Base-by-base conservation (phyloP, 2,888 invertebrate species). In the Ormyrus rosae region DNA sequence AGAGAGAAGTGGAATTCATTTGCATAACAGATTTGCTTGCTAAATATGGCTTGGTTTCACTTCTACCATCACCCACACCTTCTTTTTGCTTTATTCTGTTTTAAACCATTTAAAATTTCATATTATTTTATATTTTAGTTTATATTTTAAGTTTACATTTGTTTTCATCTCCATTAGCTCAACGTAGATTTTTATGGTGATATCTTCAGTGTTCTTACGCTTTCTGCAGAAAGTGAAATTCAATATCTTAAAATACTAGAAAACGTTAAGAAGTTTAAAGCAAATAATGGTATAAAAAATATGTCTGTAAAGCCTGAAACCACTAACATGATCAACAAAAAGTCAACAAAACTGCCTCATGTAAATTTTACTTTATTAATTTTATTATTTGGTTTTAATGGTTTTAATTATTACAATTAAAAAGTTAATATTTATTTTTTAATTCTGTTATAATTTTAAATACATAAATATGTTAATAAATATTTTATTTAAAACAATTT, bases 171-270 rank as follows among this genome's bases (percentile, higher is more conserved):
- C 82, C 65, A 82, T 82, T 81, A 89, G 89, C 86, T 87, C 55
- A 85, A 87, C 53, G 58, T 87, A 68, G 85, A 84, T 79, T 67
- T 83, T 56, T 83, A 77, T n/a, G 83, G 83, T 6, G 86, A 87
- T 85, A 83, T 89, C 77, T 85, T 89, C 58, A 83, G 86, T 83
- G 89, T 88, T 71, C 88, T 87, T 77, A 88, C 86, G 78, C 86
- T 88, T 83, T 85, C 89, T 83, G 89, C 87, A 55, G 88, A 89
- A 56, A 89, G 87, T 80, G 88, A 90, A 78, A 88, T 90, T 61
- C 84, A 89, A 48, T 82, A 89, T 11, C 82, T 89, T 72, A 87
- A 89, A 77, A 83, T 83, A 9, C 88, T 90, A 65, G 86, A 88
- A 72, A 85, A 84, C 63, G 87, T 88, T 2, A 85, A 84, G 46